These are phyloP conservation scores for Acleris holmiana DNA, from an alignment of 2,888 invertebrate genomes.

Conservation along the genomic window DNA sequence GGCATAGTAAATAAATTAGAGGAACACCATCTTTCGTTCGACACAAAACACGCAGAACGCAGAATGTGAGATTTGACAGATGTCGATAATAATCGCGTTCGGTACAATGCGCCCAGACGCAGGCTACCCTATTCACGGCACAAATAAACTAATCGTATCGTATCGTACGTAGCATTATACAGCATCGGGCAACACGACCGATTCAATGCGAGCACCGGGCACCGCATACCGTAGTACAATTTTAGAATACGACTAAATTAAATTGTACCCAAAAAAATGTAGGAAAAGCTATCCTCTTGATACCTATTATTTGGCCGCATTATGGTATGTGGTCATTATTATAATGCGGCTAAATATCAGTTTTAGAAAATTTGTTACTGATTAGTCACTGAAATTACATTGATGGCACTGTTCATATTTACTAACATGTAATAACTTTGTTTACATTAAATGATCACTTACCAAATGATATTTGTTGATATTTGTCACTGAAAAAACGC, in stretches of 20 bases:
- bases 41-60: conserved; percentile 52
- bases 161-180: conserved; percentile 36
- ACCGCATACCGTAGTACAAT: conserved; percentile 20
- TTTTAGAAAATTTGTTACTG: too few relatives aligned
- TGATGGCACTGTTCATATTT: too few relatives aligned
- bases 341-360: too few relatives aligned
- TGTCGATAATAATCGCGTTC: conserved; percentile 67
- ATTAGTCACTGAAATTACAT: too few relatives aligned
- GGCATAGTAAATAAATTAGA: conserved; percentile 47
- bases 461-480: too few relatives aligned
- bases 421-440: too few relatives aligned
- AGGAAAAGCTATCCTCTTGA: not conserved
- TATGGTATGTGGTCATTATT: too few relatives aligned
- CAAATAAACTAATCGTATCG: conserved; percentile 62
- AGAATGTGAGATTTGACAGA: conserved; percentile 70
- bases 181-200: conserved; percentile 27
- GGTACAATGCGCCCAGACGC: conserved; percentile 63
- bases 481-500: conserved; percentile 18
- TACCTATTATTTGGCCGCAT: conserved; percentile 17
- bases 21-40: conserved; percentile 53
- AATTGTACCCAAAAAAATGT: not conserved
- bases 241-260: conserved; percentile 21
- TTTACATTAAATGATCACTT: too few relatives aligned
- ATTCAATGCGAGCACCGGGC: conserved; percentile 34
- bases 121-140: conserved; percentile 59